Evolutionary conservation across 2,797 vertebrate species (phyloP).

Genomic region (Oreochromis mossambicus): DNA sequence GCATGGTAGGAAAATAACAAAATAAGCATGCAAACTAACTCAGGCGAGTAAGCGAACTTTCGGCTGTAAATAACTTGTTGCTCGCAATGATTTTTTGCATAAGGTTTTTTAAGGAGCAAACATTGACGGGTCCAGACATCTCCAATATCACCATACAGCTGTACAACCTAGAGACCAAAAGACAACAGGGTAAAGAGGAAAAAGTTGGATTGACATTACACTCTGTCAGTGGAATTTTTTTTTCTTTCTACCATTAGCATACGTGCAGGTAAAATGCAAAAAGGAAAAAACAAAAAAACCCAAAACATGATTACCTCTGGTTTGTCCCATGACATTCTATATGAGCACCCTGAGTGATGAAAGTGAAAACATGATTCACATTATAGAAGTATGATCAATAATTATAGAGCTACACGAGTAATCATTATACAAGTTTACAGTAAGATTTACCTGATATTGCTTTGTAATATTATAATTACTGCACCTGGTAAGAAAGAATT

Average conservation of each 20-base stretch:
- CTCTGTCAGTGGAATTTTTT: neutral
- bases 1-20: neutral
- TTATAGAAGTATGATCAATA: neutral
- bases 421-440: neutral
- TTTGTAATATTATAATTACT: neutral
- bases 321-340: constrained; percentile 52
- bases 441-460: constrained; percentile 46
- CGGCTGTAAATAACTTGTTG: neutral
- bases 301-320: constrained; percentile 39
- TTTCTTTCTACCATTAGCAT: neutral
- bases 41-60: constrained; percentile 20
- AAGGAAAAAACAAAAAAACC: rapidly evolving
- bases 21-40: constrained; percentile 42
- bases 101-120: constrained; percentile 30
- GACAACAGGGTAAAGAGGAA: neutral
- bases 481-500: constrained; percentile 44
- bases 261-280: neutral
- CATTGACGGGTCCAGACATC: constrained; percentile 31
- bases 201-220: neutral
- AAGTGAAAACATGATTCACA: rapidly evolving
- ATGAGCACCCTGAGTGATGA: constrained; percentile 40
- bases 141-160: constrained; percentile 66
- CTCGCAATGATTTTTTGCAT: constrained; percentile 5
- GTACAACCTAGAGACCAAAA: constrained; percentile 29
- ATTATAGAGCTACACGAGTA: neutral